These are phyloP conservation scores for Caradrina kadenii DNA, from an alignment of 2,888 invertebrate genomes.

Conservation along the genomic window DNA sequence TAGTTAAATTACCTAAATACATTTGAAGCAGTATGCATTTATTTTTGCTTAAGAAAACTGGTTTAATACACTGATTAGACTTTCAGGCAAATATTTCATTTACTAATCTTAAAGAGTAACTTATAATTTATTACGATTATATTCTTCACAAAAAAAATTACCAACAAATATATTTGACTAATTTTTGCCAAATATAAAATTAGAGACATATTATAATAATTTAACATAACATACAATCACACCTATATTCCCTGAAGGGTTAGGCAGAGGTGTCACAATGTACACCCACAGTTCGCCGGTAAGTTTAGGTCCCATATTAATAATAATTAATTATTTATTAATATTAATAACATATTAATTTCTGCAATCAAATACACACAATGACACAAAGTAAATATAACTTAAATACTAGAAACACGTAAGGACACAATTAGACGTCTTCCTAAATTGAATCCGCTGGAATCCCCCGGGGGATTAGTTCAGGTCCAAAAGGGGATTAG, in stretches of 20 bases:
- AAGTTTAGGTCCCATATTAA: too few relatives aligned
- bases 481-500: constrained; percentile 53
- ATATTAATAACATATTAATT: too few relatives aligned
- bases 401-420: constrained; percentile 32
- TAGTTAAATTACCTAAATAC: not conserved
- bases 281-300: too few relatives aligned
- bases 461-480: constrained; percentile 14
- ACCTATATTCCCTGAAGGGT: too few relatives aligned
- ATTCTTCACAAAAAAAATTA: too few relatives aligned
- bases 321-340: too few relatives aligned
- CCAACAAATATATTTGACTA: not conserved
- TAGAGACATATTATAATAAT: too few relatives aligned
- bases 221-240: too few relatives aligned
- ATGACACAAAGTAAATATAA: not conserved
- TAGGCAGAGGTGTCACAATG: too few relatives aligned
- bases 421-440: constrained; percentile 60
- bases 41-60: not conserved
- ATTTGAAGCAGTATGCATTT: not conserved
- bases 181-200: not conserved
- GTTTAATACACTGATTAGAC: not conserved
- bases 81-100: too few relatives aligned
- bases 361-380: not conserved
- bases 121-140: not conserved
- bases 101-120: not conserved
- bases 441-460: constrained; percentile 55